Base-by-base conservation (phyloP, 2,797 vertebrate genomes). In the Buphagus erythrorhynchus region DNA sequence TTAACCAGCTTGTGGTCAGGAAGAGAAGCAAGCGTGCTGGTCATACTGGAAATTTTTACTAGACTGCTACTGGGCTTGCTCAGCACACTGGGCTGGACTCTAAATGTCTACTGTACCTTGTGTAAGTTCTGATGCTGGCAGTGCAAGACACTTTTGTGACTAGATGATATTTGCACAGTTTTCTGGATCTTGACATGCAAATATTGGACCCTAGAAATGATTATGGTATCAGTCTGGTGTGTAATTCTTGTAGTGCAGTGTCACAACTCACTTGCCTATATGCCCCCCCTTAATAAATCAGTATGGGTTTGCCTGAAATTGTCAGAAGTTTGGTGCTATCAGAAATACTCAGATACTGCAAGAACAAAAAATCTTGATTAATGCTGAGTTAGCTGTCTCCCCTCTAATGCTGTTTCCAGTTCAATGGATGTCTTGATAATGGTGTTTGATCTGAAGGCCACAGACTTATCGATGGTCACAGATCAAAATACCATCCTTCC, bases 401-500 rank as follows among this genome's bases (percentile, higher is more conserved):
- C 85, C 73, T 55, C 65, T 96, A 94, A 95, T 84, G 94, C 49
- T 88, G 49, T 54, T 95, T 91, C 73, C 57, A 93, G 75, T 94
- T 96, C 94, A 93, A 33, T 69, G 93, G 81, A 89, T 0, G 31
- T 85, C 93, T 92, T 86, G 67, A 72, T 95, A 81, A 83, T 61
- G 62, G 69, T 58, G 52, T 93, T 96, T 94, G 73, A 75, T 95
- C 85, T 91, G 86, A 95, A 96, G 94, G 94, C 93, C 92, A 86
- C 54, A 72, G 92, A 83, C 45, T 45, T 96, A 94, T 90, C 84
- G 96, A 95, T 80, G 88, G 81, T 93, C 73, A 92, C 76, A 91
- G 72, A 95, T 92, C 97, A 96, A 97, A 96, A 93, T 54, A 42
- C 85, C 80, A 91, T 95, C 63, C n/a, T 82, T 95, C 91, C 91